A percentile compares a stretch with the other conserved stretches of the same genome.
phyloP scores from a whole-genome alignment of 2,888 invertebrate genomes.

The Teleogryllus oceanicus region DNA sequence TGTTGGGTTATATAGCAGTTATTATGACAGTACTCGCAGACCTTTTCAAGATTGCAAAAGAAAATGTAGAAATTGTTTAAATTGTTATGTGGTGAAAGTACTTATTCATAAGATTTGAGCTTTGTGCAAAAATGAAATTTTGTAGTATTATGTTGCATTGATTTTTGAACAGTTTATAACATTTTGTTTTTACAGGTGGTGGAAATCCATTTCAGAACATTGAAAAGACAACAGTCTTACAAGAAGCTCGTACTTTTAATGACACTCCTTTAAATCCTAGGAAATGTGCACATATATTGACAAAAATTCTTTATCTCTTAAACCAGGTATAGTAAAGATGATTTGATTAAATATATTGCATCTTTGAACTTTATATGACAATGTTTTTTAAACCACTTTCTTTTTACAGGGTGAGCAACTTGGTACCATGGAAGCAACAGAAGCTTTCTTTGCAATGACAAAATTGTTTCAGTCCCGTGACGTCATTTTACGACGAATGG shows the following conservation, averaged over 20 bases:
- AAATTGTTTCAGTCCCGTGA: slow-evolving; percentile 98
- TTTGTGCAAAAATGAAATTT: no score
- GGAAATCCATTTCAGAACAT: slow-evolving; percentile 87
- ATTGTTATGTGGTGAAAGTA: no score
- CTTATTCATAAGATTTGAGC: no score
- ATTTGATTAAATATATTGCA: not conserved
- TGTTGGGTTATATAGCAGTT: no score
- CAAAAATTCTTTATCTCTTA: slow-evolving; percentile 91
- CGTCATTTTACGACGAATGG: slow-evolving; percentile 88
- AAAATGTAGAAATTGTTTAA: no score
- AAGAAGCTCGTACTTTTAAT: slow-evolving; percentile 96
- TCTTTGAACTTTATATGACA: not conserved
- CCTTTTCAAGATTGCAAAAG: no score
- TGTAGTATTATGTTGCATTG: no score
- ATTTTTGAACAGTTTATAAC: no score
- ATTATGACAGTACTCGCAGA: no score
- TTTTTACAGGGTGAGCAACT: slow-evolving; percentile 73
- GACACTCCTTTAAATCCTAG: slow-evolving; percentile 95
- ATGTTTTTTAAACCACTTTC: not conserved
- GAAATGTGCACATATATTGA: slow-evolving; percentile 93
- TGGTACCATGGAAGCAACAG: slow-evolving; percentile 93
- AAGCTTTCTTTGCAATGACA: slow-evolving; percentile 98
- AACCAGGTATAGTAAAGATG: slow-evolving; percentile 66
- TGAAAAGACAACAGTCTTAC: slow-evolving; percentile 94
- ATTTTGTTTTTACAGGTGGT: slow-evolving; percentile 52